phyloP scores from a whole-genome alignment of 2,797 vertebrate genomes.

The Phrynocephalus forsythii region DNA sequence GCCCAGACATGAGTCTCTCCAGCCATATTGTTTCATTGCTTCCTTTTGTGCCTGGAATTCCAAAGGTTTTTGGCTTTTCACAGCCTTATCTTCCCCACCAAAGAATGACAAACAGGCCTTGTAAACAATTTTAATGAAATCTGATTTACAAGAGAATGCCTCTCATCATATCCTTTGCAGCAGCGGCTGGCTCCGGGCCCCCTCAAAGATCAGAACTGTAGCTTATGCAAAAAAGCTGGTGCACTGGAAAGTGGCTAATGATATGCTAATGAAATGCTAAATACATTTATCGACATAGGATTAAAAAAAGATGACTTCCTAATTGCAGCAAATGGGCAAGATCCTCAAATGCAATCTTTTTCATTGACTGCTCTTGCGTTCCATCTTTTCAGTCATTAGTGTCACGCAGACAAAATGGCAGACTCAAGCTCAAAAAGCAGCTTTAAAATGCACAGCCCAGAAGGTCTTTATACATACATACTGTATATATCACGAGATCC shows the following conservation, averaged over 20 bases:
- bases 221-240: neutral
- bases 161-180: conserved; percentile 6
- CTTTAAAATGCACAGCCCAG: no score
- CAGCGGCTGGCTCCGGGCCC: neutral
- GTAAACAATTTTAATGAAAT: conserved; percentile 30
- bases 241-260: neutral
- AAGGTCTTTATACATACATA: neutral
- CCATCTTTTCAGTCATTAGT: no score
- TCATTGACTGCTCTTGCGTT: neutral
- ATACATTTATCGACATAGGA: neutral
- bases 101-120: neutral
- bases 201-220: neutral
- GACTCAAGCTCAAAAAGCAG: neutral
- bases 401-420: neutral
- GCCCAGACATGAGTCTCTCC: neutral
- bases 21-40: neutral
- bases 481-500: no score
- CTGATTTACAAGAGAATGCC: conserved; percentile 11
- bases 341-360: neutral
- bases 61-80: neutral
- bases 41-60: neutral
- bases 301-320: neutral
- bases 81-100: neutral
- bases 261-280: conserved; percentile 18
- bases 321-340: neutral